Base-by-base conservation (phyloP, 1,140 invertebrate genomes). In the Palaemon carinicauda region DNA sequence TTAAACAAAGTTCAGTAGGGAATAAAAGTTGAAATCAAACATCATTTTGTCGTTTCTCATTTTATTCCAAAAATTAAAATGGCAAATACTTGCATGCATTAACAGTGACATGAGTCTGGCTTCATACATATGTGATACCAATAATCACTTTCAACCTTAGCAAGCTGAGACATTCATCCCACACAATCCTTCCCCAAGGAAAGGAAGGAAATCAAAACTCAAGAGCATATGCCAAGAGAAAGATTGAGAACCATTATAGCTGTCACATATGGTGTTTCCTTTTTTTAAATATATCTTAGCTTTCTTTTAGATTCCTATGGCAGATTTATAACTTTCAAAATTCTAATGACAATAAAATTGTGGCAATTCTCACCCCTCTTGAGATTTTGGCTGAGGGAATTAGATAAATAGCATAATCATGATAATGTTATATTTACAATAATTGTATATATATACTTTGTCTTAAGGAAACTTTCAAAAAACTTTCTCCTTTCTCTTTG, bases 1-100 rank as follows among this genome's bases (percentile, higher is more conserved):
- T n/a, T n/a, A n/a, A n/a, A n/a, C n/a, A n/a, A 41, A 41, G 3
- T 12, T 41, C 41, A 41, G 7, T 41, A 41, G 12, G 41, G 0
- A 12, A 41, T 41, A 41, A 41, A 41, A 41, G 41, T n/a, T 41
- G 41, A 41, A 41, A 41, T 41, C 7, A 41, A 41, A 41, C 41
- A 41, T 41, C 41, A 41, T 41, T 5, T 41, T 41, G 33, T 41
- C 73, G 41, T 75, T 75, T 75, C 33, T 75, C 73, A 21, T 75
- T 75, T 75, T 75, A 41, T 41, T 75, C 21, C 27, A 75, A 75
- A 75, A 75, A 75, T 75, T 75, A 75, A 75, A 75, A 75, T 75
- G 73, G 73, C 73, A 75, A 27, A 75, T 75, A 75, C 41, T 51
- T 75, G 73, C 73, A 75, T 75, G 73, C 73, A 75, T 41, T 75